A percentile compares a stretch with the other conserved stretches of the same genome.
phyloP scores from a whole-genome alignment of 2,888 invertebrate genomes.

The Holacanthella duospinosa region DNA sequence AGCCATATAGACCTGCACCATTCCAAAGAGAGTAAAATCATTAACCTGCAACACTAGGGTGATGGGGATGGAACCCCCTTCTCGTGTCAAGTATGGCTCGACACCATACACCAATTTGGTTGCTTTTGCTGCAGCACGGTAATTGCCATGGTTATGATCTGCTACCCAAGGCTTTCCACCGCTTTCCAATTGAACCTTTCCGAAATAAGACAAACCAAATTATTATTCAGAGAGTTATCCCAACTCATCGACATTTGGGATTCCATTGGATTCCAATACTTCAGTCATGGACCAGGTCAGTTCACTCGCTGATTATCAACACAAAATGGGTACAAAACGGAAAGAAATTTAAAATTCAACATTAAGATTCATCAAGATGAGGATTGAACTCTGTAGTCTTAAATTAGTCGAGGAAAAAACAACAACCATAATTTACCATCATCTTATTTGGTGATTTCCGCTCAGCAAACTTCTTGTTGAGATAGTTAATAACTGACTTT shows the following conservation, averaged over 20 bases:
- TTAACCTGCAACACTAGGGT: slow-evolving; percentile 65
- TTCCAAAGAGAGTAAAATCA: not conserved
- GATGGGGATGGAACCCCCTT: slow-evolving; percentile 96
- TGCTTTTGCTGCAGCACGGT: slow-evolving; percentile 72
- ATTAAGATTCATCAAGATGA: no score
- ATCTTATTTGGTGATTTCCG: slow-evolving; percentile 77
- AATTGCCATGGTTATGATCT: slow-evolving; percentile 84
- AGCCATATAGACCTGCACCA: slow-evolving; percentile 28
- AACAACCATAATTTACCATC: no score
- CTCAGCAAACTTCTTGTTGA: slow-evolving; percentile 65
- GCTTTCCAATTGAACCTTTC: slow-evolving; percentile 48
- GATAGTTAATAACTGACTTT: slow-evolving; percentile 61
- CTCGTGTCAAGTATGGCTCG: slow-evolving; percentile 88
- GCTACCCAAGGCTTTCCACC: slow-evolving; percentile 88
- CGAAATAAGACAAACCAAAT: not conserved
- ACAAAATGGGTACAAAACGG: no score
- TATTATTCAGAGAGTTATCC: not conserved
- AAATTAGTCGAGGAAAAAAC: no score
- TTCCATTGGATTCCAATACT: not conserved
- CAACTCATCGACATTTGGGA: not conserved
- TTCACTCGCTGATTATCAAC: no score
- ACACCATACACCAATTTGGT: slow-evolving; percentile 74
- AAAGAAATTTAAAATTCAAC: no score
- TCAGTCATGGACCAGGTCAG: not conserved
- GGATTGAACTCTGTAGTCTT: no score